A percentile compares a stretch with the other conserved stretches of the same genome.
Evolutionary conservation across 1,140 invertebrate genomes (phyloP).

Genomic region (Cotesia vestalis): DNA sequence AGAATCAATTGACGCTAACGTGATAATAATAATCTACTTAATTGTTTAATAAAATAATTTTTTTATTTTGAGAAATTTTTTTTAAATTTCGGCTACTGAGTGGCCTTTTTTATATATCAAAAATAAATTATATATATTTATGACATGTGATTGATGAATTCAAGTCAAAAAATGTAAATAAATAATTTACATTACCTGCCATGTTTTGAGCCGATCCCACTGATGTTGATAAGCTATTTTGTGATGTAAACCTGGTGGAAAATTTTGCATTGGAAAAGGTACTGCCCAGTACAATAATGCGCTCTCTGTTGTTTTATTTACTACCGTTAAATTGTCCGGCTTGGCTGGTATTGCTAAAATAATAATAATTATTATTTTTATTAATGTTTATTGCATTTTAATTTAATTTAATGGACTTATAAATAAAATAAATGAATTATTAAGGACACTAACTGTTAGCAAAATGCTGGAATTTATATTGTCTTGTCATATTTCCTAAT

Average conservation of each 20-base stretch:
- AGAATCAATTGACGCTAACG: too few species aligned
- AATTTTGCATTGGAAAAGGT: slow-evolving; percentile 68
- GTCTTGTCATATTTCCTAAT: slow-evolving; percentile 65
- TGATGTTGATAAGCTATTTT: slow-evolving; percentile 72
- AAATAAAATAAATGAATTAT: slow-evolving; percentile 23
- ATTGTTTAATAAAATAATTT: too few species aligned
- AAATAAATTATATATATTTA: too few species aligned
- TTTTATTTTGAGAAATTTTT: too few species aligned
- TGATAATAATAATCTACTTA: too few species aligned
- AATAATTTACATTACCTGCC: slow-evolving; percentile 62
- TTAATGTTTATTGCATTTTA: neutral
- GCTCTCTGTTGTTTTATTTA: slow-evolving; percentile 69
- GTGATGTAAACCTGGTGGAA: slow-evolving; percentile 69
- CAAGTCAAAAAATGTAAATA: neutral
- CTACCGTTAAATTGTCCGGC: slow-evolving; percentile 67
- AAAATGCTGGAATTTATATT: slow-evolving; percentile 70
- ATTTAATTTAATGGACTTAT: neutral
- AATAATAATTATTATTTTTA: slow-evolving; percentile 1
- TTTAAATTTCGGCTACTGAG: too few species aligned
- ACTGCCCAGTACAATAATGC: slow-evolving; percentile 70
- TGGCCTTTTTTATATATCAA: too few species aligned
- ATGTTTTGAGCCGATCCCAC: slow-evolving; percentile 67
- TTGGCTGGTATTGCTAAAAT: slow-evolving; percentile 70
- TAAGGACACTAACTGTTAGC: slow-evolving; percentile 64
- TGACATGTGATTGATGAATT: neutral